Base-by-base conservation (phyloP, 2,113 vertebrate species). In the Callipepla californica region DNA sequence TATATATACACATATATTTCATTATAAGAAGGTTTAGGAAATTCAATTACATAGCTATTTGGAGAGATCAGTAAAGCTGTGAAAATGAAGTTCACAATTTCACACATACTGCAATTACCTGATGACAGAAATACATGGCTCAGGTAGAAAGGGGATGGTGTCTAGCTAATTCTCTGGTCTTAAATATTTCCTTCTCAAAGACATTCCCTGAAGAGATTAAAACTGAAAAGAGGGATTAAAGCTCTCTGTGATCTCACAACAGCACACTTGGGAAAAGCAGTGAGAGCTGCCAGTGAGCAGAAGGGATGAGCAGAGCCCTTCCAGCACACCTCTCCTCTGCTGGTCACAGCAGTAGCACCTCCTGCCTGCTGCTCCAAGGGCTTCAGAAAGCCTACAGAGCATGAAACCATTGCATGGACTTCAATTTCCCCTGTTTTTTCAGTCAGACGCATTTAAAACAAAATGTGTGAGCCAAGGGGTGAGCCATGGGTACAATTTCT, bases 11-110 rank as follows among this genome's bases (percentile, higher is more conserved):
- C 8, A 15, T 7, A 70, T 66, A 30, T 59, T 87, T 78, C 9
- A 32, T 82, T 68, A 51, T 17, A 13, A 47, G 63, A 83, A 79
- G 5, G 14, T 79, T 38, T 61, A 42, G 30, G 40, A 80, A 79
- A 76, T 79, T 59, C 70, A 25, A 26, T 19, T 36, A 22, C 32
- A 11, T 45, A 50, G 34, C 48, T 94, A 20, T 50, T 94, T 38
- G 72, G 63, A 79, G 28, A 73, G 30, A 53, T 73, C 8, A 14
- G 40, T 51, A n/a, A 36, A 30, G 45, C 55, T 77, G 8, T 0
- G 0, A 51, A 79, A 87, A 77, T 3, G 0, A 86, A 92, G 51
- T 40, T 79, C 34, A 21, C 2, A 0, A 4, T 59, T 74, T 80
- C 68, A 74, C 68, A 66, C 72, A 36, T 21, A n/a, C 3, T 58